phyloP scores from a whole-genome alignment of 2,888 invertebrate species.

The Shargacucullia verbasci region DNA sequence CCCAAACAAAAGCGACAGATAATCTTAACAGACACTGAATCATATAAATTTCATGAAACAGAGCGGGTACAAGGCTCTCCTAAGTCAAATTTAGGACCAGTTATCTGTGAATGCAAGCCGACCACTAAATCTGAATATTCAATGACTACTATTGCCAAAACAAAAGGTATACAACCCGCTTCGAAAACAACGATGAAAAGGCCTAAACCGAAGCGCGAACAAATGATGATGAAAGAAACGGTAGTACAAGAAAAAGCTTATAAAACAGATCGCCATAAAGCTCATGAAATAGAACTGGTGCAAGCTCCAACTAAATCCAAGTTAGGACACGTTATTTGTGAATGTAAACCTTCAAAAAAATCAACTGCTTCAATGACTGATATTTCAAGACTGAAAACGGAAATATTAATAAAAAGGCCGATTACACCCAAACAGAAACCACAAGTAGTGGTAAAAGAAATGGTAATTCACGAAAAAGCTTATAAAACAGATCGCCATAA shows the following conservation, averaged over 20 bases:
- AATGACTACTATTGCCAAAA: conserved; percentile 1
- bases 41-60: no score
- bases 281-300: no score
- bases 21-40: background rate
- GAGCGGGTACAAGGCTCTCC: conserved; percentile 7
- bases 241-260: conserved; percentile 1
- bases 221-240: no score
- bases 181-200: no score
- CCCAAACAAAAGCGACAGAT: conserved; percentile 1
- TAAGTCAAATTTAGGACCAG: background rate
- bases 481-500: background rate
- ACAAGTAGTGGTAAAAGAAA: background rate
- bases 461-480: background rate
- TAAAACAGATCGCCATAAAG: conserved; percentile 1
- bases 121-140: conserved; percentile 1
- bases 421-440: no score
- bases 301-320: conserved; percentile 2
- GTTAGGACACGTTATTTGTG: conserved; percentile 4
- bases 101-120: conserved; percentile 5
- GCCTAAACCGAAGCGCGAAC: no score
- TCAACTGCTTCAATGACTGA: conserved; percentile 7
- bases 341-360: conserved; percentile 8
- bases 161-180: background rate
- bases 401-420: background rate
- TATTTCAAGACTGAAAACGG: conserved; percentile 7